Evolutionary conservation across 2,888 invertebrate genomes (phyloP).

Genomic region (Caenorhabditis sulstoni): DNA sequence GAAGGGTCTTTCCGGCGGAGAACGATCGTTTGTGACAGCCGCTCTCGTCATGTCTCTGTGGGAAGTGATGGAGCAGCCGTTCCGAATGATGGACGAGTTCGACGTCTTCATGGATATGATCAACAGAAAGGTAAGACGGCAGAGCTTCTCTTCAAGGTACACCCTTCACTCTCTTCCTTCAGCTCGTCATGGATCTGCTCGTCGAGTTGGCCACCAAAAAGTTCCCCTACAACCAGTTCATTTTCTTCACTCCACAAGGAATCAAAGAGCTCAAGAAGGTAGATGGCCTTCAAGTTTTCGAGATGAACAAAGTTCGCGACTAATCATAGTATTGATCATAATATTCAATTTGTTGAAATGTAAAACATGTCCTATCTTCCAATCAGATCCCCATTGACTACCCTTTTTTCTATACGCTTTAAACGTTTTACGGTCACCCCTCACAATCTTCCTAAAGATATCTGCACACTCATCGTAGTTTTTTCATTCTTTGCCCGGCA

Average conservation of each 20-base stretch:
- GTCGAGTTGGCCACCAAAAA: conserved; percentile 71
- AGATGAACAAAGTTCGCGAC: conserved; percentile 65
- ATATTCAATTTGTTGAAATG: background rate
- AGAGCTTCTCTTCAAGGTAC: background rate
- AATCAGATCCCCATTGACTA: no score
- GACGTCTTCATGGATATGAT: conserved; percentile 78
- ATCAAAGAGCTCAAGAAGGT: conserved; percentile 70
- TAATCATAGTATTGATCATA: background rate
- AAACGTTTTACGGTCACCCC: no score
- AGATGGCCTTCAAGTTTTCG: conserved; percentile 65
- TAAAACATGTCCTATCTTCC: background rate
- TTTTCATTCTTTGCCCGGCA: no score
- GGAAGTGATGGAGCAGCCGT: conserved; percentile 93
- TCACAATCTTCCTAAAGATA: no score
- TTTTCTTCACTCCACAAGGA: conserved; percentile 79
- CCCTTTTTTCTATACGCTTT: no score
- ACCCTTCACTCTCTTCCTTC: conserved; percentile 20
- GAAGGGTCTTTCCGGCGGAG: conserved; percentile 90
- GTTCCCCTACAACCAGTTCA: conserved; percentile 74
- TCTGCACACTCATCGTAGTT: no score
- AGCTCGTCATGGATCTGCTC: conserved; percentile 77
- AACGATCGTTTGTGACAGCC: conserved; percentile 92
- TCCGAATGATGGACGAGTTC: conserved; percentile 83
- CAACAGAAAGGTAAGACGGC: conserved; percentile 73
- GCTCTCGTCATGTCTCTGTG: conserved; percentile 94